Conservation (phyloP, 2,113 vertebrate species). For the Tychaedon coryphoeus region DNA sequence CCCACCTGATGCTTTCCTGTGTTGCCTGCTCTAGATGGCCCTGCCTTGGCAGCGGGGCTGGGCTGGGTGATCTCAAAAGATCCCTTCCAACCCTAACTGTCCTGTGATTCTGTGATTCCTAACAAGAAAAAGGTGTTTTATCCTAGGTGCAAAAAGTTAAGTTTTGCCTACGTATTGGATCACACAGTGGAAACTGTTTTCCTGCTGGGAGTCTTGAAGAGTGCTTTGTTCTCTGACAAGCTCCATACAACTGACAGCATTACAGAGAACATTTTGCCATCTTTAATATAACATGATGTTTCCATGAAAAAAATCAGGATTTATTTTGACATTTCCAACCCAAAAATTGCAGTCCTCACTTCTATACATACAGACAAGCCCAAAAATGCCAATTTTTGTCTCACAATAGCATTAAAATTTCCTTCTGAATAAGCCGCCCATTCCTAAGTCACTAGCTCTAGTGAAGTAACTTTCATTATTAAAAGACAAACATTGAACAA, state of each 20-base stretch:
- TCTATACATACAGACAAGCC: neutral
- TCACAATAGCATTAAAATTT: neutral
- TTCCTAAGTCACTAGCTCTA: neutral
- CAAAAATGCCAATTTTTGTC: neutral
- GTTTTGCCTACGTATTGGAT: accelerated
- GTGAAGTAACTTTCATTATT: neutral
- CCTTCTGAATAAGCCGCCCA: neutral
- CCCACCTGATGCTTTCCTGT: neutral
- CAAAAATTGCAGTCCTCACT: neutral
- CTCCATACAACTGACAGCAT: neutral
- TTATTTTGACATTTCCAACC: neutral
- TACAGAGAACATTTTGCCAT: neutral
- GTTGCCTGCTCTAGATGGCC: neutral
- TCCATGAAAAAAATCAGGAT: neutral
- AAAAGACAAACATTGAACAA: neutral
- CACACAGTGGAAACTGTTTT: neutral
- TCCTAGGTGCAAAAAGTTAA: neutral
- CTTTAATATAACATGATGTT: neutral
- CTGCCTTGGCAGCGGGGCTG: neutral
- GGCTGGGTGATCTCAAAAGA: neutral
- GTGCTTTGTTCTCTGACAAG: neutral
- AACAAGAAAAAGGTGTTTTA: neutral
- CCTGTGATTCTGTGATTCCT: neutral
- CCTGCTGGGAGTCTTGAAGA: neutral
- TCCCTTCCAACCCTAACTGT: neutral